Evolutionary conservation across 2,797 vertebrate species (phyloP).

Genomic region (Rhynchonycteris naso): DNA sequence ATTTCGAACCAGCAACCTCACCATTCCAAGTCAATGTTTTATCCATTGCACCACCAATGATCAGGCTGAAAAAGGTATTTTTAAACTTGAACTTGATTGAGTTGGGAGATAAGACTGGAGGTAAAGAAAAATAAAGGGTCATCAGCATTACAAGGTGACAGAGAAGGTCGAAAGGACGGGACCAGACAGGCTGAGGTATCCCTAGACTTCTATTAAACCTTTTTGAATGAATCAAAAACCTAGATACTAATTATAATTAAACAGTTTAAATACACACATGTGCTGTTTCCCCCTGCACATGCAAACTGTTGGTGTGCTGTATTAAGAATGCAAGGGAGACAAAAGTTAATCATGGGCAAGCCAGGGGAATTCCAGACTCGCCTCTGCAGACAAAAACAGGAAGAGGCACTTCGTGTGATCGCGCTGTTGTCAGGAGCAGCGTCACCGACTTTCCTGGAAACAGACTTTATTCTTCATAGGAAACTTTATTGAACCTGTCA

Average conservation of each 20-base stretch:
- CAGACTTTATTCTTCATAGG: not conserved
- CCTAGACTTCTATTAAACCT: too few species aligned
- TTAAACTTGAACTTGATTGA: not conserved
- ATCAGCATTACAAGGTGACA: not conserved
- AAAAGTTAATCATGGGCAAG: not conserved
- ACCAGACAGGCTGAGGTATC: not conserved
- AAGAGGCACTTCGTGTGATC: not conserved
- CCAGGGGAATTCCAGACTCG: constrained; percentile 58
- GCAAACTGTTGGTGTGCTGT: not conserved
- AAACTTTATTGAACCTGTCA: not conserved
- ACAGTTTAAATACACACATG: not conserved
- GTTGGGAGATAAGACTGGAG: not conserved
- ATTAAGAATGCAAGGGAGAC: not conserved
- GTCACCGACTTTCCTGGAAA: constrained; percentile 29
- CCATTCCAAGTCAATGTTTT: too few species aligned
- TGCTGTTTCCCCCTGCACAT: not conserved
- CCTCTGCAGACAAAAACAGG: constrained; percentile 57
- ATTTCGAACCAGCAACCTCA: too few species aligned
- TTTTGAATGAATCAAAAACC: not conserved
- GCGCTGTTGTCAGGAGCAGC: not conserved
- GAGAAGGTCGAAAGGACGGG: not conserved
- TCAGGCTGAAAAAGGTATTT: not conserved
- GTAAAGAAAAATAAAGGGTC: not conserved
- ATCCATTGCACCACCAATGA: too few species aligned
- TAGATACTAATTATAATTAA: not conserved